Evolutionary conservation across 1,140 invertebrate species (phyloP).

Genomic region (Sinonovacula constricta): DNA sequence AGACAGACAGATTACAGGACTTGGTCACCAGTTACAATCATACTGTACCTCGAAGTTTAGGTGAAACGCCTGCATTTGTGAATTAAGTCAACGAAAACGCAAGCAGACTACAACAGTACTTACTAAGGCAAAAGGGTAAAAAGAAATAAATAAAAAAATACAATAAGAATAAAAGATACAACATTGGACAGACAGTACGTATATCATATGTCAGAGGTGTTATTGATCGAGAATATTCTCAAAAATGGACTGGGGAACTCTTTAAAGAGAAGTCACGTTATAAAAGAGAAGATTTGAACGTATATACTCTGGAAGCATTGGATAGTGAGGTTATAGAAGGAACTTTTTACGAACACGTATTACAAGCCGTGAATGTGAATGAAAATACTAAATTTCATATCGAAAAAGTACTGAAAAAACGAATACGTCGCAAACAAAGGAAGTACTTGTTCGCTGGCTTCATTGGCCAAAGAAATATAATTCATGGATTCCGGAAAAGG

Average conservation of each 20-base stretch:
- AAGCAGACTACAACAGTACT: slow-evolving; percentile 12
- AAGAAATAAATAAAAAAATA: neutral
- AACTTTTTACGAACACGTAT: slow-evolving; percentile 20
- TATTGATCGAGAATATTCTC: slow-evolving; percentile 20
- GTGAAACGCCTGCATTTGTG: neutral
- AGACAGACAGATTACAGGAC: slow-evolving; percentile 22
- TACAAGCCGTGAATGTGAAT: slow-evolving; percentile 15
- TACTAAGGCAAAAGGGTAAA: neutral
- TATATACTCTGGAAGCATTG: slow-evolving; percentile 14
- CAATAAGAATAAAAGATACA: slow-evolving; percentile 4
- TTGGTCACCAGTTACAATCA: slow-evolving; percentile 23
- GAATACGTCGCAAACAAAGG: neutral
- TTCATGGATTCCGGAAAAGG: neutral
- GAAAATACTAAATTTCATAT: slow-evolving; percentile 8
- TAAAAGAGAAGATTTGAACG: slow-evolving; percentile 1
- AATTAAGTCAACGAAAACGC: slow-evolving; percentile 10
- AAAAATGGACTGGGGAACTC: slow-evolving; percentile 20
- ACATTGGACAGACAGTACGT: neutral
- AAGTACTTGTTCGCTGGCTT: neutral
- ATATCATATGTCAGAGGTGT: slow-evolving; percentile 5
- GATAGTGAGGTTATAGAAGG: neutral
- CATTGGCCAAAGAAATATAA: neutral
- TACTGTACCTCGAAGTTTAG: slow-evolving; percentile 13
- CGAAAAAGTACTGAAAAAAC: slow-evolving; percentile 30
- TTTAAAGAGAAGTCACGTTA: slow-evolving; percentile 15